Conservation (phyloP, 2,113 vertebrate species). For the Eretmochelys imbricata region DNA sequence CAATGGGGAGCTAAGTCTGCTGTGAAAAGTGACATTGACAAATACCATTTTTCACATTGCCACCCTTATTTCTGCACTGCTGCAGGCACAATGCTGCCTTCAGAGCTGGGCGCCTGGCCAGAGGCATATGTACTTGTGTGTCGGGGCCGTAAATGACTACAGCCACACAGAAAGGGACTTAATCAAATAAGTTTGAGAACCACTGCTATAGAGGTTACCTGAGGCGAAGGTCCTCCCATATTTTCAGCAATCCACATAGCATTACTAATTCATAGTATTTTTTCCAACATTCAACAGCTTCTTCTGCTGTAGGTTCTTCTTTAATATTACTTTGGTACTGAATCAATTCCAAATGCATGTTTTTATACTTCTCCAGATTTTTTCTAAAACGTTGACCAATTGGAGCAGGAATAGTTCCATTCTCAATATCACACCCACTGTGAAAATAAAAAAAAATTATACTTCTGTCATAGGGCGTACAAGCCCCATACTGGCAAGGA, state of each 20-base stretch:
- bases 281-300: constrained; percentile 77
- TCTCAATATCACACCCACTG: constrained; percentile 78
- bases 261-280: constrained; percentile 79
- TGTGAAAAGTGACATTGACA: not conserved
- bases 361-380: constrained; percentile 74
- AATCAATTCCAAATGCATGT: constrained; percentile 66
- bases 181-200: not conserved
- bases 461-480: not conserved
- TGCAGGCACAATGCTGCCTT: not conserved
- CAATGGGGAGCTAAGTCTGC: not conserved
- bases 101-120: not conserved
- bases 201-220: constrained; percentile 43
- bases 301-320: constrained; percentile 68
- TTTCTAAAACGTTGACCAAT: constrained; percentile 73
- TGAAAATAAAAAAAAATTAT: constrained; percentile 15
- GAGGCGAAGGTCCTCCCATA: constrained; percentile 71
- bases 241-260: constrained; percentile 74
- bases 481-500: not conserved
- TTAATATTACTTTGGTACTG: constrained; percentile 74
- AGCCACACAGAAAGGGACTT: not conserved
- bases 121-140: not conserved
- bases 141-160: not conserved
- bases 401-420: constrained; percentile 70
- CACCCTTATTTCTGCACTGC: not conserved
- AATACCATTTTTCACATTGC: not conserved